Conservation (phyloP, 2,888 invertebrate species). For the Hyles lineata region DNA sequence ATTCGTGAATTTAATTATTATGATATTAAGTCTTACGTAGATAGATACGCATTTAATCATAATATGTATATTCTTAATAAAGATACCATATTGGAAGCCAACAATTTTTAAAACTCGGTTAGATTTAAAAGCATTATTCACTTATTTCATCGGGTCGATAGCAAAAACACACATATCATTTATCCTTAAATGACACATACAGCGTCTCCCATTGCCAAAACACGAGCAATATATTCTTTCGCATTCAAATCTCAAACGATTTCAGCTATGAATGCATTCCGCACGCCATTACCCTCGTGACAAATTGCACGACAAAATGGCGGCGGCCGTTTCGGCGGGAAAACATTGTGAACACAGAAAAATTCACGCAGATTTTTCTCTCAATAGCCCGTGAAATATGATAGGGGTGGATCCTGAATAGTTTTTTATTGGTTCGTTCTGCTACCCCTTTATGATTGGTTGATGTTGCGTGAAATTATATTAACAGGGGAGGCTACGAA, state of each 20-base stretch:
- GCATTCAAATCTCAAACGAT: conserved; percentile 24
- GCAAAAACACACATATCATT: neutral
- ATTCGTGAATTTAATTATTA: too few relatives aligned
- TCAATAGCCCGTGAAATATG: conserved; percentile 73
- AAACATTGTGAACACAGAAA: conserved; percentile 67
- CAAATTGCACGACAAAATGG: conserved; percentile 83
- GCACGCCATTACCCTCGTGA: conserved; percentile 86
- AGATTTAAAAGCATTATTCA: too few relatives aligned
- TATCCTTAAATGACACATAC: neutral
- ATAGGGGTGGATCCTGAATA: conserved; percentile 62
- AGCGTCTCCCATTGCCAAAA: conserved; percentile 16
- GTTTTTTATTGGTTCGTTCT: conserved; percentile 66
- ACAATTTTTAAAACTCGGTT: too few relatives aligned
- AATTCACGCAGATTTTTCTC: conserved; percentile 73
- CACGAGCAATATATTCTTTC: conserved; percentile 16
- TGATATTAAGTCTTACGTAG: too few relatives aligned
- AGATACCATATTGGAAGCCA: too few relatives aligned
- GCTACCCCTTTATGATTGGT: conserved; percentile 70
- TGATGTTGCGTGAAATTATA: conserved; percentile 51
- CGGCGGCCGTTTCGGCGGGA: conserved; percentile 72
- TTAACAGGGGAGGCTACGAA: conserved; percentile 31
- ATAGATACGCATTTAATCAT: too few relatives aligned
- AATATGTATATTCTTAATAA: too few relatives aligned
- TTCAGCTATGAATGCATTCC: conserved; percentile 77
- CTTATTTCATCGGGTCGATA: too few relatives aligned